These are phyloP conservation scores for Knipowitschia caucasica DNA, from an alignment of 2,797 vertebrate species.

Conservation along the genomic window DNA sequence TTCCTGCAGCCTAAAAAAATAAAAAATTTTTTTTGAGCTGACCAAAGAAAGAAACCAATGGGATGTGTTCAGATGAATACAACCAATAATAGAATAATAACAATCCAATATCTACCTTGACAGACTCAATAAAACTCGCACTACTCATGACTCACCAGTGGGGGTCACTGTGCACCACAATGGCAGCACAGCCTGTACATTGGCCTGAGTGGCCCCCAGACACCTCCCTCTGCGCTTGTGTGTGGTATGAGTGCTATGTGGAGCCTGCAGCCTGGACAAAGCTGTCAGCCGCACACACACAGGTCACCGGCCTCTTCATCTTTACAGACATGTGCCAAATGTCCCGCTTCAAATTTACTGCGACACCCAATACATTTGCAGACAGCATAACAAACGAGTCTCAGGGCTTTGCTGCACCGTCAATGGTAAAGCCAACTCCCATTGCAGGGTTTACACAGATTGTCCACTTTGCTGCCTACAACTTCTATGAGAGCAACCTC, in stretches of 20 bases:
- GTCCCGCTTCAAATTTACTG: conserved; percentile 24
- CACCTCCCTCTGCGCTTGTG: conserved; percentile 25
- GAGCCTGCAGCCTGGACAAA: conserved; percentile 45
- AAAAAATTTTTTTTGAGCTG: too few species aligned
- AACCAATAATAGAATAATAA: not conserved
- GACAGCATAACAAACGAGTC: not conserved
- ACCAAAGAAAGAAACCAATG: too few species aligned
- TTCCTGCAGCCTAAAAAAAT: too few species aligned
- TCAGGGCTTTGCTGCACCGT: not conserved
- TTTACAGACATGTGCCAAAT: conserved; percentile 51
- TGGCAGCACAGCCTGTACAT: not conserved
- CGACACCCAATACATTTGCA: conserved; percentile 31
- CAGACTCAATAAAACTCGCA: not conserved
- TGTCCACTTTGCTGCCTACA: too few species aligned
- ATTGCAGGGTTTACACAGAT: too few species aligned
- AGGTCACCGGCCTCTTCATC: conserved; percentile 47
- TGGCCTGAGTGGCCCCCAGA: conserved; percentile 1
- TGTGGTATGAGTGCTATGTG: conserved; percentile 47
- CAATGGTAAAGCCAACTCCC: not conserved
- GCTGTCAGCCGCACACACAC: conserved; percentile 63
- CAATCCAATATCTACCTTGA: not conserved
- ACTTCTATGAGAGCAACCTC: too few species aligned
- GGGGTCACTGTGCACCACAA: conserved; percentile 30
- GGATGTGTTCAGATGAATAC: too few species aligned
- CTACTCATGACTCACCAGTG: conserved; percentile 25